Base-by-base conservation (phyloP, 92 coral and sea anemone genomes). In the Porites lobata region DNA sequence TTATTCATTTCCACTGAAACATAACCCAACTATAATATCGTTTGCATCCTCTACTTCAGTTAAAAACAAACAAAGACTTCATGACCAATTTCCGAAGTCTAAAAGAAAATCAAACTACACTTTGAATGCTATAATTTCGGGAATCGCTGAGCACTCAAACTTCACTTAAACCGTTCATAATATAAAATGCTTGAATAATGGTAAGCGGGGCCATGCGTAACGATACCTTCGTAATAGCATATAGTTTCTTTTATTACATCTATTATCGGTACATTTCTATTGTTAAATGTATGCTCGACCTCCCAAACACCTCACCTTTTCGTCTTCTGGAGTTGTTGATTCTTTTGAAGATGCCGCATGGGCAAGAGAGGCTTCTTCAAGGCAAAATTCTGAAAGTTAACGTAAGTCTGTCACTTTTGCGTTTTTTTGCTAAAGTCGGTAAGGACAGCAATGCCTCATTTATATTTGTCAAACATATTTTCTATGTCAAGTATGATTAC, bases 341-440 rank as follows among this genome's bases (percentile, higher is more conserved):
- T 75, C 79, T 71, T 71, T 71, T 71, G 75, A 71, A 71, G 75
- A 32, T 52, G 53, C 65, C 12, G 17, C 61, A 53, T 73, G 18
- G 78, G 78, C 8, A 47, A 73, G 58, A 53, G 62, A 73, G 61
- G 78, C 38, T 73, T 73, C 78, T 47, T n/a, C 62, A 73, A 73
- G 57, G 78, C n/a, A n/a, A 73, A 50, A 47, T 73, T 73, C 78
- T 73, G 78, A n/a, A 73, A 73, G 78, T 68, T 47, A 73, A 73
- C 61, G 20, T 8, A 73, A 73, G 50, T 73, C 59, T 47, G 57
- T 73, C 29, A 21, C 61, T 72, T 43, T 72, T 72, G 54, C 77
- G 24, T 59, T 43, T 72, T 72, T 72, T 29, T 18, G 77, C 20
- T 12, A 4, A 50, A 22, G 26, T 61, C 65, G 11, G 65, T 61